Evolutionary conservation across 1,140 invertebrate species (phyloP).

Genomic region (Teleogryllus occipitalis): DNA sequence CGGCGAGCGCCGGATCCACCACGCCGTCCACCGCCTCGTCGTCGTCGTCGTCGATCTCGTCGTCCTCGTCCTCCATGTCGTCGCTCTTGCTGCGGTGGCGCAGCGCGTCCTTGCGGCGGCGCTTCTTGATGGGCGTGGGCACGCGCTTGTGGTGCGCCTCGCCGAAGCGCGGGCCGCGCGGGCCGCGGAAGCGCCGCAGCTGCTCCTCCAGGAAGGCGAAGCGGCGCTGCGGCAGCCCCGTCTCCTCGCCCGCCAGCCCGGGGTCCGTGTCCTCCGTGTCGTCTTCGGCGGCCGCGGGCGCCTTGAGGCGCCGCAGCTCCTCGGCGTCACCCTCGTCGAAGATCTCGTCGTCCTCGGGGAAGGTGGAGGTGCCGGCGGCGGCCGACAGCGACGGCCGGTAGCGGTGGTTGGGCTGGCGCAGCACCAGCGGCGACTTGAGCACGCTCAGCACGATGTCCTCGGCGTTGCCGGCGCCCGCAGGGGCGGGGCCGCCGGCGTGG

Average conservation of each 20-base stretch:
- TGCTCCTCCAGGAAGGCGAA: constrained; percentile 35
- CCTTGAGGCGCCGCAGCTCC: constrained; percentile 3
- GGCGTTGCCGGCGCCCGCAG: constrained; percentile 23
- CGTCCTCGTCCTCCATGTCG: constrained; percentile 30
- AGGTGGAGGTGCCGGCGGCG: constrained; percentile 21
- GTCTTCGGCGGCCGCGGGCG: not conserved
- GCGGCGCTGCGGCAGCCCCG: not conserved
- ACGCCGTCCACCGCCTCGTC: constrained; percentile 31
- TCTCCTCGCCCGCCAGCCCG: not conserved
- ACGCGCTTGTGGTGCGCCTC: constrained; percentile 50
- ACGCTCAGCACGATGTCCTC: constrained; percentile 51
- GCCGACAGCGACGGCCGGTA: constrained; percentile 24
- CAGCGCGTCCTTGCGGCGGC: constrained; percentile 27
- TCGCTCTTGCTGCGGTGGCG: constrained; percentile 22
- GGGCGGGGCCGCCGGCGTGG: constrained; percentile 6
- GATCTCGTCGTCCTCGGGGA: constrained; percentile 19
- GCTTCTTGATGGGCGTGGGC: constrained; percentile 50
- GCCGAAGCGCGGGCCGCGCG: constrained; percentile 40
- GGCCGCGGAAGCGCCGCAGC: constrained; percentile 38
- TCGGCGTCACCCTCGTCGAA: constrained; percentile 8
- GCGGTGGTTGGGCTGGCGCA: constrained; percentile 17
- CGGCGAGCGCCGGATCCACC: not conserved
- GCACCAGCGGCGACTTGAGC: constrained; percentile 43
- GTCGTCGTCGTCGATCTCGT: constrained; percentile 33
- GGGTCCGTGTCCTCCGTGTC: not conserved